Evolutionary conservation across 2,888 invertebrate genomes (phyloP).

Genomic region (Vannuccia rotundouncinata): DNA sequence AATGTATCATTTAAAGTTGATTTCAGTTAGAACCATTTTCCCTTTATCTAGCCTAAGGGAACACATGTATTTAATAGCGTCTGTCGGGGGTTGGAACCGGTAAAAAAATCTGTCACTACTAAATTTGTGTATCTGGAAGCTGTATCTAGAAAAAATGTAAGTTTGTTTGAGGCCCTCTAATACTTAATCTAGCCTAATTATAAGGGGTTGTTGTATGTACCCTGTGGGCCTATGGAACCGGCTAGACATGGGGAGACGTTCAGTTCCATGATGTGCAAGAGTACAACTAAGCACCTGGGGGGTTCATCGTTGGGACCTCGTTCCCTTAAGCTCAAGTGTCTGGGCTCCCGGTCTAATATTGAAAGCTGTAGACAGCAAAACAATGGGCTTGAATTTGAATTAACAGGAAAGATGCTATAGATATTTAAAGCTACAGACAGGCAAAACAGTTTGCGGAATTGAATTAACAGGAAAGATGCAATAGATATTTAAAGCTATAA

Average conservation of each 20-base stretch:
- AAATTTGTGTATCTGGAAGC: not conserved
- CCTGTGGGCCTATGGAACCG: not conserved
- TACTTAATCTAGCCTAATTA: not conserved
- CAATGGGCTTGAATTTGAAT: too few relatives aligned
- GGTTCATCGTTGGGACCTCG: not conserved
- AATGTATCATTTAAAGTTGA: not conserved
- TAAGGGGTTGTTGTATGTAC: not conserved
- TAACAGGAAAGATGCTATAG: too few relatives aligned
- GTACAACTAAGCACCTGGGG: too few relatives aligned
- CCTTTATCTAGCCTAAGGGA: not conserved
- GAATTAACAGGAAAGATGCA: too few relatives aligned
- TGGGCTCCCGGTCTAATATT: not conserved
- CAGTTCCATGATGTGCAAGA: too few relatives aligned
- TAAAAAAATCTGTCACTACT: not conserved
- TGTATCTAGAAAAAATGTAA: not conserved
- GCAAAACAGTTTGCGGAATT: too few relatives aligned
- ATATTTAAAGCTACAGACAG: too few relatives aligned
- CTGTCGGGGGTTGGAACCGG: not conserved
- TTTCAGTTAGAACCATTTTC: not conserved
- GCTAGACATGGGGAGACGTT: not conserved
- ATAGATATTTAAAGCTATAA: too few relatives aligned
- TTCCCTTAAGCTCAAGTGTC: not conserved
- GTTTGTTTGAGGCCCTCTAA: not conserved
- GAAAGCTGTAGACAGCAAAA: not conserved
- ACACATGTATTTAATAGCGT: not conserved